Base-by-base conservation (phyloP, 1,140 invertebrate genomes). In the Drosophila asahinai region DNA sequence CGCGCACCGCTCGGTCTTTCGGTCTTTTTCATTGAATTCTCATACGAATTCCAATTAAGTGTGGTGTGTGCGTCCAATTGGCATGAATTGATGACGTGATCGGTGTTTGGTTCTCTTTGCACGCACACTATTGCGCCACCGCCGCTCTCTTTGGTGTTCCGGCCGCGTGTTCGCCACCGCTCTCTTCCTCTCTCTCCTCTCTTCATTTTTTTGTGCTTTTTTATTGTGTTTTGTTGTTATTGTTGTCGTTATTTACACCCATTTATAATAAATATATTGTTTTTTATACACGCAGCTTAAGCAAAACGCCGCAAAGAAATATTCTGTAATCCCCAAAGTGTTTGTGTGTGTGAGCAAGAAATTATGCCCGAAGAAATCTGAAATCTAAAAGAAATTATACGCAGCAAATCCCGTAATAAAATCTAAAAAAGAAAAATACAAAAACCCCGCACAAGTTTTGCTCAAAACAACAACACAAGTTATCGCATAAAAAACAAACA, bases 31-130 rank as follows among this genome's bases (percentile, higher is more conserved):
- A 90, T 90, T 90, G 86, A 90, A 90, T 90, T 86, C 86, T 82
- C 77, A 90, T 90, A 91, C 81, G 86, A 90, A 90, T 90, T 90
- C 86, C 86, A 90, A 91, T 90, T 90, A 90, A 90, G 75, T 78
- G 81, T 86, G 61, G 83, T 86, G 81, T 87, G 83, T 86, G 80
- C 86, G 76, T 86, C 82, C 86, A 90, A 90, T 90, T 90, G 86
- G 86, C 86, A 90, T 90, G 86, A 86, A 90, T 90, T 90, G 86
- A 84, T 90, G 86, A 90, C 86, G 86, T 80, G 86, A 86, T 91
- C 84, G 68, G 64, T 27, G 59, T 54, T 62, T 48, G 57, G 54
- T 59, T 75, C 70, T 74, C 52, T 78, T 43, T 3, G 33, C 60
- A 68, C 65, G 60, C 61, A 74, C 70, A 63, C 55, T 47, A 40